Evolutionary conservation across 2,888 invertebrate genomes (phyloP).

Genomic region (Drosophila maculinotata): DNA sequence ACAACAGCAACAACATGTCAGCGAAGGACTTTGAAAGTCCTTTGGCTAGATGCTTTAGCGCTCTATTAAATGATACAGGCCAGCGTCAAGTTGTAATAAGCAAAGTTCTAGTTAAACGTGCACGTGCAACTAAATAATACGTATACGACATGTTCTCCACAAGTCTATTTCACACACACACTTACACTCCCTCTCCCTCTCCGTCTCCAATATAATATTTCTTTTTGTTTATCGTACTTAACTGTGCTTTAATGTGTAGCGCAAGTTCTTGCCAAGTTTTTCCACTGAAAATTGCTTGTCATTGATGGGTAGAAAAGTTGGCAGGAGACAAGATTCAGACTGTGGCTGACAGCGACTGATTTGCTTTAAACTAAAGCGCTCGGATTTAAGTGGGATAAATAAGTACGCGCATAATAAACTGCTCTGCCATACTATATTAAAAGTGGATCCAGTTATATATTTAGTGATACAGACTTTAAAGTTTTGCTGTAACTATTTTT

Average conservation of each 20-base stretch:
- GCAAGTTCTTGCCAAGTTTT: constrained; percentile 29
- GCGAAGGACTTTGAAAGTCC: constrained; percentile 10
- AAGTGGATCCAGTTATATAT: not conserved
- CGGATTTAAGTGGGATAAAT: not conserved
- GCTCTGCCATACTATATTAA: not conserved
- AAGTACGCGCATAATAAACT: no score
- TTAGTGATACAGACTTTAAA: not conserved
- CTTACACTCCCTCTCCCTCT: not conserved
- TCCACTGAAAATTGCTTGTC: constrained; percentile 32
- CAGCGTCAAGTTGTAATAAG: constrained; percentile 44
- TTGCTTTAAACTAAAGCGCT: constrained; percentile 10
- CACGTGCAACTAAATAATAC: constrained; percentile 6
- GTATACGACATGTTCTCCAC: constrained; percentile 8
- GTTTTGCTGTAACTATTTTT: not conserved
- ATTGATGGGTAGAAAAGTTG: constrained; percentile 32
- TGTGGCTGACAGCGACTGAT: constrained; percentile 20
- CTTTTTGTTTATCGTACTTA: not conserved
- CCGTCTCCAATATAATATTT: no score
- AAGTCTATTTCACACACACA: constrained; percentile 3
- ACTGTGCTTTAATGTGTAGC: constrained; percentile 9
- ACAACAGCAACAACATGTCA: constrained; percentile 7
- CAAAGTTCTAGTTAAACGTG: constrained; percentile 26
- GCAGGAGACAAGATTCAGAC: constrained; percentile 10
- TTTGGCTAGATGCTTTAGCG: constrained; percentile 36
- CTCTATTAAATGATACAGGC: constrained; percentile 48